These are phyloP conservation scores for Lucifuga dentata DNA, from an alignment of 2,113 vertebrate species.

Conservation along the genomic window DNA sequence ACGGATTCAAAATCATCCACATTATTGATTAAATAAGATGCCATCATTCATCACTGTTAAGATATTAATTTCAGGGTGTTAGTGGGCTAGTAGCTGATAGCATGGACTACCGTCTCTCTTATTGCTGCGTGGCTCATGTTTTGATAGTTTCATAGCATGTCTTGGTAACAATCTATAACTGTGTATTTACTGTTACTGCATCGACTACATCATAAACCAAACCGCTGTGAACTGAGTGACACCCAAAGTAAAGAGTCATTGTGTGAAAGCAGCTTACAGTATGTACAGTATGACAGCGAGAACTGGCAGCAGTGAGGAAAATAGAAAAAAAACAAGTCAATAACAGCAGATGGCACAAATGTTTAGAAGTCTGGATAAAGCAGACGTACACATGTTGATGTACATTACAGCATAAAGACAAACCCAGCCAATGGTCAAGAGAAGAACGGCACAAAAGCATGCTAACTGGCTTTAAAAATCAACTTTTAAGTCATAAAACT, in stretches of 20 bases:
- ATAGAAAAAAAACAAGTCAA: conserved; percentile 16
- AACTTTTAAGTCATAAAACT: conserved; percentile 48
- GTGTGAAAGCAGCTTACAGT: conserved; percentile 59
- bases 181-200: conserved; percentile 39
- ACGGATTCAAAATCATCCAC: conserved; percentile 9
- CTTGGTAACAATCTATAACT: conserved; percentile 33
- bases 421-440: conserved; percentile 67
- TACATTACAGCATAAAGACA: conserved; percentile 69
- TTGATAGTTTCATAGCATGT: conserved; percentile 11
- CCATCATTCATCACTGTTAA: not conserved
- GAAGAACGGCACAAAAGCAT: conserved; percentile 71
- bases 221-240: conserved; percentile 56
- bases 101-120: conserved; percentile 30
- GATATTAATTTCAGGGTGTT: conserved; percentile 19
- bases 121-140: conserved; percentile 67
- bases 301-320: conserved; percentile 39
- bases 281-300: conserved; percentile 69
- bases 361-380: conserved; percentile 41
- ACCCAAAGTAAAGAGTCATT: conserved; percentile 45
- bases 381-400: conserved; percentile 61
- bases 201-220: conserved; percentile 48
- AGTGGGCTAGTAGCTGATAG: not conserved
- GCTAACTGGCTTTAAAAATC: conserved; percentile 70
- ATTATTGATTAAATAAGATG: conserved; percentile 26
- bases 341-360: conserved; percentile 51